phyloP scores from a whole-genome alignment of 2,797 vertebrate species.

The Channa striata region DNA sequence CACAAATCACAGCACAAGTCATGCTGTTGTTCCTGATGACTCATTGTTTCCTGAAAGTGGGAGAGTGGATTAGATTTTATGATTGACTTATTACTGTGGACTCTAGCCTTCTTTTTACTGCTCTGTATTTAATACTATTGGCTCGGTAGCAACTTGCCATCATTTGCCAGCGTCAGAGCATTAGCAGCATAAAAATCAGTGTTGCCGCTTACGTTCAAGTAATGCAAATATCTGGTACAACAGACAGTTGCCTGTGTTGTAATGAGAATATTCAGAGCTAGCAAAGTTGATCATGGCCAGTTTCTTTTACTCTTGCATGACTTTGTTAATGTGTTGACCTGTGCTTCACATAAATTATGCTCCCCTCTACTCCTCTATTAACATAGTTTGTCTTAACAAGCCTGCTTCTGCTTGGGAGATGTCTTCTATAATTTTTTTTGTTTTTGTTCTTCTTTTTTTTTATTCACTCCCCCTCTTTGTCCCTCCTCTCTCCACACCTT shows the following conservation, averaged over 20 bases:
- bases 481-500: slow-evolving; percentile 31
- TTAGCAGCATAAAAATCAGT: slow-evolving; percentile 17
- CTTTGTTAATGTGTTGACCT: slow-evolving; percentile 81
- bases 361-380: slow-evolving; percentile 76
- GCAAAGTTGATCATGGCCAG: slow-evolving; percentile 70
- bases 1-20: slow-evolving; percentile 33
- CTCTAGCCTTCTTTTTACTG: slow-evolving; percentile 65
- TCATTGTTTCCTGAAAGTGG: slow-evolving; percentile 36
- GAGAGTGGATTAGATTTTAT: slow-evolving; percentile 63
- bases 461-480: slow-evolving; percentile 59
- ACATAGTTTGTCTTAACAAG: slow-evolving; percentile 82
- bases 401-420: slow-evolving; percentile 86
- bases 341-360: slow-evolving; percentile 78
- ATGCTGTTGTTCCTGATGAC: slow-evolving; percentile 29
- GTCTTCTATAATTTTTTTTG: slow-evolving; percentile 82
- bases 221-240: background rate
- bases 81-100: slow-evolving; percentile 67
- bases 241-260: slow-evolving; percentile 11
- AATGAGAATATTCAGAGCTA: slow-evolving; percentile 16
- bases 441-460: slow-evolving; percentile 52
- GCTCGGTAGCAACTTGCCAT: slow-evolving; percentile 40
- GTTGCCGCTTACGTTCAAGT: background rate
- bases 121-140: slow-evolving; percentile 52
- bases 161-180: slow-evolving; percentile 24
- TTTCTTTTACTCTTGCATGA: slow-evolving; percentile 79